A percentile compares a stretch with the other conserved stretches of the same genome.
Conservation (phyloP, 2,888 invertebrate species). For the Lycaena phlaeas region DNA sequence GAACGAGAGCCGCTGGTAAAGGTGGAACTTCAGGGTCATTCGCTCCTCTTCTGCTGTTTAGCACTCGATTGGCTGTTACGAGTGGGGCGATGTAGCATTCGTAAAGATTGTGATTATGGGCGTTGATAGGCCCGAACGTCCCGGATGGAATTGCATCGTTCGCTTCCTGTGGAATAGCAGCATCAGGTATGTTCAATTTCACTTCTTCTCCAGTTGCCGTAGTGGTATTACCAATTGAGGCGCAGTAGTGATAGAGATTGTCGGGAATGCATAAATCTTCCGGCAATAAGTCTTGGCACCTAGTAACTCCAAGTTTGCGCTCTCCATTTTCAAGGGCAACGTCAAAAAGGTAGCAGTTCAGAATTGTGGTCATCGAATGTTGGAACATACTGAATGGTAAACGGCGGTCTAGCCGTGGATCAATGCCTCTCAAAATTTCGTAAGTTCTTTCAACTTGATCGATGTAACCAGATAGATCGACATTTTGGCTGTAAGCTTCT, state of each 20-base stretch:
- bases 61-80: constrained; percentile 5
- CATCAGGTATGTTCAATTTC: constrained; percentile 16
- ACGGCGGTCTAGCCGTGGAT: too few relatives aligned
- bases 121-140: constrained; percentile 7
- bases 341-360: constrained; percentile 20
- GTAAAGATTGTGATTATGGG: constrained; percentile 13
- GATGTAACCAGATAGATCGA: constrained; percentile 21
- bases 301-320: constrained; percentile 1
- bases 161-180: constrained; percentile 15
- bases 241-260: neutral
- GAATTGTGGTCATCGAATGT: constrained; percentile 20
- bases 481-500: constrained; percentile 20
- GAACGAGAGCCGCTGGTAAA: neutral
- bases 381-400: too few relatives aligned
- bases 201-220: constrained; percentile 19
- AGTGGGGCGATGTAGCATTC: too few relatives aligned
- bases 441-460: constrained; percentile 25
- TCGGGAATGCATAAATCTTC: constrained; percentile 1
- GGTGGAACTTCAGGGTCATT: neutral
- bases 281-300: neutral
- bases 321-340: constrained; percentile 18
- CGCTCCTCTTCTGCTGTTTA: neutral
- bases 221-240: constrained; percentile 18
- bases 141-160: constrained; percentile 13
- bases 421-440: too few relatives aligned